Base-by-base conservation (phyloP, 1,140 invertebrate species). In the Capitella teleta region DNA sequence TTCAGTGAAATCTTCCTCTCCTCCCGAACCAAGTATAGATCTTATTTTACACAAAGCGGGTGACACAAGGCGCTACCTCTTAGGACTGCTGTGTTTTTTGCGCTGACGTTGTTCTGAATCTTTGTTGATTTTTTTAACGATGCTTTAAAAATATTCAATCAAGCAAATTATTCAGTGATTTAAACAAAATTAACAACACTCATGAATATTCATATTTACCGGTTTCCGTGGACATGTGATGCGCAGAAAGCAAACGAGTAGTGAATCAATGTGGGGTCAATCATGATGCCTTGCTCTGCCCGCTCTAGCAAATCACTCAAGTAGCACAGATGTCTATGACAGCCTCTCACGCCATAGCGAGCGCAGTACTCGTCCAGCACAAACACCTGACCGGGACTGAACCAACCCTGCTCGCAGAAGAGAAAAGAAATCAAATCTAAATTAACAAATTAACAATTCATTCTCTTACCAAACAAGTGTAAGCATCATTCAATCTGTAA, bases 181-280 rank as follows among this genome's bases (percentile, higher is more conserved):
- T n/a, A n/a, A n/a, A n/a, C n/a, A n/a, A n/a, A n/a, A n/a, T n/a
- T n/a, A n/a, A n/a, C n/a, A n/a, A n/a, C n/a, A n/a, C n/a, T n/a
- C n/a, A n/a, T n/a, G n/a, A n/a, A n/a, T n/a, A n/a, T n/a, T n/a
- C n/a, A n/a, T n/a, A n/a, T n/a, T 24, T 40, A 88, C 85, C 85
- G 86, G 76, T 94, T 94, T 55, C 95, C 95, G 70, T 96, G 90
- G 8, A 98, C 94, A 74, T 98, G 95, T 61, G 87, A 94, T 5
- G 93, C 93, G 75, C 94, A 98, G 75, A 97, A 98, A 21, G 93
- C 93, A 77, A 97, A 98, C 59, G 89, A 94, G 72, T 90, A 98
- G 74, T 98, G 94, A 64, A 98, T 95, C 36, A 98, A 77, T 1
- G 91, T 98, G 0, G 95, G 94, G 75, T 99, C 95, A 51, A 99